Percentiles rank a stretch among this genome's conserved stretches.
Conservation (phyloP, 2,113 vertebrate species). For the Paramisgurnus dabryanus region DNA sequence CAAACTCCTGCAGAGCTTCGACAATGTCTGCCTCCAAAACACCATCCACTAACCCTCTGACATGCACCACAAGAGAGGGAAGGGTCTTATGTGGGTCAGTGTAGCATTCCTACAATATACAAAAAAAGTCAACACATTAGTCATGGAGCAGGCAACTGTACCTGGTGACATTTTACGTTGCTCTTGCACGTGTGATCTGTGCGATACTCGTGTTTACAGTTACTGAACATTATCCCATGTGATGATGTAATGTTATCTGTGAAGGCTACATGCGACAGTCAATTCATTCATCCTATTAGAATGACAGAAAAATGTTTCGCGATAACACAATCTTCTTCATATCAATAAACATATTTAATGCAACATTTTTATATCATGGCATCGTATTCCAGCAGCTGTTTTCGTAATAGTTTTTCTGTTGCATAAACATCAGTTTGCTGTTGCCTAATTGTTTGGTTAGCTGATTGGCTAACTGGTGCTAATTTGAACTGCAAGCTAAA, state of each 20-base stretch:
- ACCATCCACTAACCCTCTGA: constrained; percentile 87
- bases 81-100: constrained; percentile 91
- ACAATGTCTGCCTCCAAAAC: constrained; percentile 90
- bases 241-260: too few relatives aligned
- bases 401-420: too few relatives aligned
- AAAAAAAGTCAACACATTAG: neutral
- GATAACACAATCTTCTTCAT: neutral
- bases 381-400: neutral
- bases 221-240: too few relatives aligned
- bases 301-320: neutral
- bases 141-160: neutral
- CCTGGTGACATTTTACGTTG: too few relatives aligned
- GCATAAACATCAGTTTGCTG: neutral
- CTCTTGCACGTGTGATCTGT: too few relatives aligned
- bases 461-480: neutral
- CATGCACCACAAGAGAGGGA: constrained; percentile 90
- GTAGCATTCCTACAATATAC: constrained; percentile 79
- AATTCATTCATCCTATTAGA: neutral
- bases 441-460: constrained; percentile 26
- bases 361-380: neutral
- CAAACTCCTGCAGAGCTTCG: constrained; percentile 91
- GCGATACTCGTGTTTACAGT: too few relatives aligned
- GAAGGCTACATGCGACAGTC: neutral
- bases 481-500: neutral
- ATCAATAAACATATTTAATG: neutral